These are phyloP conservation scores for Alligator mississippiensis DNA, from an alignment of 2,113 vertebrate genomes.

Conservation along the genomic window DNA sequence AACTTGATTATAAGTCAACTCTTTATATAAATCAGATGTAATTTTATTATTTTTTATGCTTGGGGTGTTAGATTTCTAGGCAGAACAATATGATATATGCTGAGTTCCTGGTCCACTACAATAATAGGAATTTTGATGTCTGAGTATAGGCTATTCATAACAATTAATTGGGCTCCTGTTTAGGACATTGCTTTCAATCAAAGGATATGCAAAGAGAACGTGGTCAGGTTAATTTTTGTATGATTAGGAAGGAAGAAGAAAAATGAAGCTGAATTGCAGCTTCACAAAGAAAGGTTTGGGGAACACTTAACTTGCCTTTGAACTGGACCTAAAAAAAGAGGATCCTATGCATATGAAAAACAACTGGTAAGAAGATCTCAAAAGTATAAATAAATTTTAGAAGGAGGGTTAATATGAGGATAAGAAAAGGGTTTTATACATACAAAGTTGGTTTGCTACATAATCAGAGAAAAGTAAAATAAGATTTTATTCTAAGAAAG, in stretches of 20 bases:
- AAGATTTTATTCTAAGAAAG: not conserved
- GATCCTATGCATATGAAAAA: not conserved
- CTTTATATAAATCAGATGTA: no score
- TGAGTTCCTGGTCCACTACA: not conserved
- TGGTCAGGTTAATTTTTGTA: not conserved
- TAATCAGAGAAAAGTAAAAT: not conserved
- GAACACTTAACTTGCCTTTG: not conserved
- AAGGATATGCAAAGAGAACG: not conserved
- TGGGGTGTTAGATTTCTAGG: no score
- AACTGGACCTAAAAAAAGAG: not conserved
- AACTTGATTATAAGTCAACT: no score
- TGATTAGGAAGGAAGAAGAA: not conserved
- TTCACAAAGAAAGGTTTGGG: conserved; percentile 5
- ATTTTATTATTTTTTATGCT: no score
- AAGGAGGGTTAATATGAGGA: not conserved
- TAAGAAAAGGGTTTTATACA: not conserved
- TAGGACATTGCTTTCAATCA: not conserved
- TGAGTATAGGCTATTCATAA: not conserved
- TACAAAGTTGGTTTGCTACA: not conserved
- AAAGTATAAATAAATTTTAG: not conserved
- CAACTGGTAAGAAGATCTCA: not conserved
- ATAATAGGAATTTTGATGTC: not conserved
- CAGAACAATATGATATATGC: not conserved
- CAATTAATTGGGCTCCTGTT: not conserved
- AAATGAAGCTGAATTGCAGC: not conserved